A percentile compares a stretch with the other conserved stretches of the same genome.
These are phyloP conservation scores for Fulica atra DNA, from an alignment of 2,113 vertebrate genomes.

Conservation along the genomic window DNA sequence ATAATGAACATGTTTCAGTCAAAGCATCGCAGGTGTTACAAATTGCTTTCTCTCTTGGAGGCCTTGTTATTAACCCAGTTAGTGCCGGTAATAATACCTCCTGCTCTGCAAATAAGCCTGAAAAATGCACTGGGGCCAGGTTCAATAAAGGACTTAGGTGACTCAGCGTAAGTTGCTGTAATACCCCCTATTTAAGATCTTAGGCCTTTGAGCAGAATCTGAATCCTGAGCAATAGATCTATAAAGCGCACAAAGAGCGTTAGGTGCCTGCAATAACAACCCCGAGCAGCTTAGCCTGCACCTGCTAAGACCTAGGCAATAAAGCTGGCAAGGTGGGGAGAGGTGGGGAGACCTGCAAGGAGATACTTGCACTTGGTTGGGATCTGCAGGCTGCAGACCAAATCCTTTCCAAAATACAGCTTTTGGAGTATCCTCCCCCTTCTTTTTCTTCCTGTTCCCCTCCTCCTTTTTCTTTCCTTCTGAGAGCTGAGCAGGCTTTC, in stretches of 20 bases:
- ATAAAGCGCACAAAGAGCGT: background rate
- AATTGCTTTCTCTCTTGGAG: slow-evolving; percentile 57
- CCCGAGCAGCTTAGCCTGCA: background rate
- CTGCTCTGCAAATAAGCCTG: slow-evolving; percentile 34
- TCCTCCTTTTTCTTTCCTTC: background rate
- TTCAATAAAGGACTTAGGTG: slow-evolving; percentile 40
- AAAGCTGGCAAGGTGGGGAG: background rate
- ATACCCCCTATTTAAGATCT: background rate
- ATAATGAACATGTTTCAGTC: slow-evolving; percentile 28
- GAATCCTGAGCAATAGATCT: slow-evolving; percentile 25
- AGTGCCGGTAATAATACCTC: slow-evolving; percentile 43
- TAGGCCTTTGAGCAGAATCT: slow-evolving; percentile 10
- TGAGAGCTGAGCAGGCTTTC: background rate
- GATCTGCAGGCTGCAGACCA: background rate
- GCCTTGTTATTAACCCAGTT: slow-evolving; percentile 65
- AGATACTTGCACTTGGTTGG: background rate
- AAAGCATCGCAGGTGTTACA: slow-evolving; percentile 46
- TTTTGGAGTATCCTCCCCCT: rapidly evolving
- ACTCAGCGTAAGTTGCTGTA: background rate
- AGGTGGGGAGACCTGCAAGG: background rate
- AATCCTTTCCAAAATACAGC: background rate
- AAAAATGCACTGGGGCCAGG: slow-evolving; percentile 39
- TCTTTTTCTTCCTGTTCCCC: too few relatives aligned
- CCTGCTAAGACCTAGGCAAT: background rate
- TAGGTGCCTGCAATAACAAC: background rate